These are phyloP conservation scores for Allobates femoralis DNA, from an alignment of 2,797 vertebrate genomes.

Conservation along the genomic window DNA sequence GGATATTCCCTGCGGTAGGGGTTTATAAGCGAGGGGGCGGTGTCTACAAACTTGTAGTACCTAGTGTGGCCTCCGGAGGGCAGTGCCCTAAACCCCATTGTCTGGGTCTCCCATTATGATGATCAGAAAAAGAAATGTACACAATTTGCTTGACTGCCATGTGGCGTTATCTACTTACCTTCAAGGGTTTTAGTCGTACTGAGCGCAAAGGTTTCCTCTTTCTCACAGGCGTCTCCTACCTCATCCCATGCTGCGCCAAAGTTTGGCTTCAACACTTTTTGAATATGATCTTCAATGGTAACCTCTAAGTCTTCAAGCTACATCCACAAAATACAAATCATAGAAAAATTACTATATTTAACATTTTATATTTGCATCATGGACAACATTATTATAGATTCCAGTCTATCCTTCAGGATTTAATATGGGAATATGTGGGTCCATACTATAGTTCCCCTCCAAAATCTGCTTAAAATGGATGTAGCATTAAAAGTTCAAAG, in stretches of 20 bases:
- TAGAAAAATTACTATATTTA: not conserved
- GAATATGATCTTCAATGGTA: constrained; percentile 92
- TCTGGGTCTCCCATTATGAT: too few species aligned
- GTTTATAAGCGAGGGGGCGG: too few species aligned
- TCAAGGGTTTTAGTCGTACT: constrained; percentile 92
- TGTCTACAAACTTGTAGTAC: too few species aligned
- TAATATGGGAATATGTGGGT: not conserved
- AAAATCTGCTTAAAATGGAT: not conserved
- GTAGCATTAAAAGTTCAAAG: not conserved
- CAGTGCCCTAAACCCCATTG: too few species aligned
- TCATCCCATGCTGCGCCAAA: constrained; percentile 96
- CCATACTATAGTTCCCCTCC: not conserved
- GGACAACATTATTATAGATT: not conserved
- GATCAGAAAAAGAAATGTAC: too few species aligned
- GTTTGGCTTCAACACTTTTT: constrained; percentile 94
- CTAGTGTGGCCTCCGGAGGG: too few species aligned
- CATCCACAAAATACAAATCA: constrained; percentile 46
- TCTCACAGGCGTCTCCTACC: constrained; percentile 91
- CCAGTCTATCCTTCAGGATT: not conserved
- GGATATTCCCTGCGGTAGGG: too few species aligned
- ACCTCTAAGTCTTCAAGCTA: constrained; percentile 96
- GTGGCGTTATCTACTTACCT: constrained; percentile 73
- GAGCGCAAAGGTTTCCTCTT: constrained; percentile 95
- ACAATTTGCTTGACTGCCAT: not conserved
- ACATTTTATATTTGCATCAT: not conserved